Conservation (phyloP, 2,113 vertebrate genomes). For the Nothobranchius kuhntae region DNA sequence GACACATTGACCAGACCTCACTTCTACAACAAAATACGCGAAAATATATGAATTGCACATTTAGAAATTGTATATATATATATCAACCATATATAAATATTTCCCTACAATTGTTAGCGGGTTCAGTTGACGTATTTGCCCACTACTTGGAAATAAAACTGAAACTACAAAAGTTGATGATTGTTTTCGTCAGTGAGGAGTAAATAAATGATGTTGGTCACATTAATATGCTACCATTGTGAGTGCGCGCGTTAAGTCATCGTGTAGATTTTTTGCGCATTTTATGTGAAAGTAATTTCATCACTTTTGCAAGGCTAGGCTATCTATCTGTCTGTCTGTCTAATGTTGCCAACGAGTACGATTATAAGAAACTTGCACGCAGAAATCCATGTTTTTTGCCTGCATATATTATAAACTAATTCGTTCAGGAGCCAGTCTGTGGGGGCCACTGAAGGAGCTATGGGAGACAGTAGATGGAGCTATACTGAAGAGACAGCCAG, state of each 20-base stretch:
- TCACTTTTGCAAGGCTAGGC: no score
- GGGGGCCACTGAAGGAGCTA: slow-evolving; percentile 95
- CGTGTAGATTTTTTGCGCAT: no score
- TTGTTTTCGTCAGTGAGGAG: no score
- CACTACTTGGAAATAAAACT: slow-evolving; percentile 13
- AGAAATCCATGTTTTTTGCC: background rate
- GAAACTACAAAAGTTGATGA: slow-evolving; percentile 14
- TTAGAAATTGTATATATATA: background rate
- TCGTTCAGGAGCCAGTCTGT: slow-evolving; percentile 90
- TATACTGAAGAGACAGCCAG: slow-evolving; percentile 88
- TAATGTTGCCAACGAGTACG: background rate
- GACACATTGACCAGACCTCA: no score
- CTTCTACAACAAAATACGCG: background rate
- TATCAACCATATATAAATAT: no score
- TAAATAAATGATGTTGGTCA: no score
- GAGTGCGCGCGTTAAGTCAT: no score
- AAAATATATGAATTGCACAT: background rate
- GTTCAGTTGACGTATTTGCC: background rate
- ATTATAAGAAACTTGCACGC: background rate
- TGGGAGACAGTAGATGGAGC: slow-evolving; percentile 92
- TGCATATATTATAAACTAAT: background rate
- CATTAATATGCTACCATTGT: no score
- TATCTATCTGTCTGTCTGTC: no score
- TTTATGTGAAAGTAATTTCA: no score
- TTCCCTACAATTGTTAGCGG: background rate